Evolutionary conservation across 1,140 invertebrate genomes (phyloP).

Genomic region (Nomia melanderi): DNA sequence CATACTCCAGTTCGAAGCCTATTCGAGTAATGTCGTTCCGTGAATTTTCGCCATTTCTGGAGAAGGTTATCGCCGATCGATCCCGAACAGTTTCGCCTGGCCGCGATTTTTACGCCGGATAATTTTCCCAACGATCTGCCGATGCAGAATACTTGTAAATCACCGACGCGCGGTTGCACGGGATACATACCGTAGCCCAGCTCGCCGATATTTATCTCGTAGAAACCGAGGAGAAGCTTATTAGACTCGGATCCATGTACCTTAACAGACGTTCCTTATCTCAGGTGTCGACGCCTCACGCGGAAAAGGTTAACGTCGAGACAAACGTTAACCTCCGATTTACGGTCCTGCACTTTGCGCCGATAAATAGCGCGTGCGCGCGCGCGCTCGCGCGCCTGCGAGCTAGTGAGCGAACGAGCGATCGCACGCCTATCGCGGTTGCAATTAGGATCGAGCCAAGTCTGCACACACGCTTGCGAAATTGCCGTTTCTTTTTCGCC

Average conservation of each 20-base stretch:
- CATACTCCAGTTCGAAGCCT: no score
- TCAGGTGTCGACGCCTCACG: slow-evolving; percentile 46
- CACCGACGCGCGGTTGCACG: slow-evolving; percentile 32
- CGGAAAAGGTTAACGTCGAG: slow-evolving; percentile 52
- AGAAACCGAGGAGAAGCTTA: slow-evolving; percentile 50
- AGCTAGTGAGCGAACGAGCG: no score
- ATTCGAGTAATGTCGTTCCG: background rate
- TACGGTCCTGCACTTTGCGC: slow-evolving; percentile 37
- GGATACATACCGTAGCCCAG: slow-evolving; percentile 19
- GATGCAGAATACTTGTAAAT: slow-evolving; percentile 34
- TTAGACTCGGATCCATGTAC: slow-evolving; percentile 52
- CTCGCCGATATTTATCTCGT: slow-evolving; percentile 47
- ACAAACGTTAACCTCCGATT: slow-evolving; percentile 51
- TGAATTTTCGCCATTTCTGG: background rate
- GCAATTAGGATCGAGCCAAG: slow-evolving; percentile 31
- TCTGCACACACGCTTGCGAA: slow-evolving; percentile 30
- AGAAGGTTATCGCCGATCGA: background rate
- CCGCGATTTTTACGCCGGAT: slow-evolving; percentile 10
- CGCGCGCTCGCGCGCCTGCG: slow-evolving; percentile 29
- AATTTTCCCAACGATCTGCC: slow-evolving; percentile 43
- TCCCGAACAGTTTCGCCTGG: background rate
- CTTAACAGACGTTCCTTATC: slow-evolving; percentile 52
- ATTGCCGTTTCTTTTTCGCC: background rate
- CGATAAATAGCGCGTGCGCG: background rate
- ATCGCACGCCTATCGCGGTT: slow-evolving; percentile 35